Conservation (phyloP, 1,140 invertebrate species). For the Ylistrum balloti region DNA sequence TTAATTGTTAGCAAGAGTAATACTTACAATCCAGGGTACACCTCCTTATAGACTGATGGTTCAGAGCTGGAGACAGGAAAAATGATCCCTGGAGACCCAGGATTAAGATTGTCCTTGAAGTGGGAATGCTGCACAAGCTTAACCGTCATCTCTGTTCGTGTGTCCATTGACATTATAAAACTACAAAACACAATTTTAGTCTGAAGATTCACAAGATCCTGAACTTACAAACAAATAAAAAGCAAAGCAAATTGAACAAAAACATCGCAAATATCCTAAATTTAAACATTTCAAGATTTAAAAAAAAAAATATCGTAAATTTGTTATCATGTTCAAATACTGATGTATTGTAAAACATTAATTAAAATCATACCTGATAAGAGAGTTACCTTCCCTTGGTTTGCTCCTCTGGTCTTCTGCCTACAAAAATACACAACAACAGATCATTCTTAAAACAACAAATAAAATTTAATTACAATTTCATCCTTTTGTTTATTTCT, state of each 20-base stretch:
- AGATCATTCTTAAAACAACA: not conserved
- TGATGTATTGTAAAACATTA: too few species aligned
- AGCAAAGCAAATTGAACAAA: too few species aligned
- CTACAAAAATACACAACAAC: conserved; percentile 53
- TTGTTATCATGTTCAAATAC: too few species aligned
- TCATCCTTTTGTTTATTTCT: too few species aligned
- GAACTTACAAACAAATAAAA: too few species aligned
- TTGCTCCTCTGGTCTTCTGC: conserved; percentile 57
- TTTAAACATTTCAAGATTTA: too few species aligned
- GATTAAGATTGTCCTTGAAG: not conserved
- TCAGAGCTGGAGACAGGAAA: conserved; percentile 22
- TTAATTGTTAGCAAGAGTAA: too few species aligned
- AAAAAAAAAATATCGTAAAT: too few species aligned
- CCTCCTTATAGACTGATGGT: conserved; percentile 38
- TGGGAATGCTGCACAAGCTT: not conserved
- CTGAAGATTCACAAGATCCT: too few species aligned
- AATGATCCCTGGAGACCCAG: not conserved
- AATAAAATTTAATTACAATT: too few species aligned
- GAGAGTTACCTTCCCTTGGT: conserved; percentile 59
- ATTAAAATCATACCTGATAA: conserved; percentile 62
- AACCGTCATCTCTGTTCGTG: not conserved
- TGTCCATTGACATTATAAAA: conserved; percentile 22
- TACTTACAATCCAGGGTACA: conserved; percentile 45
- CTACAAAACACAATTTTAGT: not conserved
- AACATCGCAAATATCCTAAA: too few species aligned